Evolutionary conservation across 2,797 vertebrate genomes (phyloP).

Genomic region (Epinephelus awoara): DNA sequence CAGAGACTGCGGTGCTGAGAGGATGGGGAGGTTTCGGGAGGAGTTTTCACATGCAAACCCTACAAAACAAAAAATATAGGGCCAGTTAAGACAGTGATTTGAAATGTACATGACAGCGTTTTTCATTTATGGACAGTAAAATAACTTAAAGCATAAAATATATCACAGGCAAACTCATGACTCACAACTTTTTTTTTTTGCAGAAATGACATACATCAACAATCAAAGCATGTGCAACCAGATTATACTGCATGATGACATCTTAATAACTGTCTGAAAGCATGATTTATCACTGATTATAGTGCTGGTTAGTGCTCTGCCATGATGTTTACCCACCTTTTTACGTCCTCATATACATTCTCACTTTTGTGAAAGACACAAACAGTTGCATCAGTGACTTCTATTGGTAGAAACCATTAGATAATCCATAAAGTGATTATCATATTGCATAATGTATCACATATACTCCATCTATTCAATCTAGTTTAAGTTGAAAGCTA

Average conservation of each 20-base stretch:
- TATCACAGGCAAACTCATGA: not conserved
- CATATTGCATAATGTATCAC: not conserved
- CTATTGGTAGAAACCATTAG: no score
- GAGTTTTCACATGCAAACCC: not conserved
- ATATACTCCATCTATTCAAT: not conserved
- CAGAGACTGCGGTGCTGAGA: not conserved
- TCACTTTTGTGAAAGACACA: no score
- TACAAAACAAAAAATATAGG: not conserved
- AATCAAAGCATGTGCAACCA: not conserved
- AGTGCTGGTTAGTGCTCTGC: not conserved
- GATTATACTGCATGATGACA: not conserved
- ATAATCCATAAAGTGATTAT: not conserved
- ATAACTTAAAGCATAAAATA: not conserved
- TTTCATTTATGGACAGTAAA: not conserved
- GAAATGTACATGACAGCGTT: not conserved
- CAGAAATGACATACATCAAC: not conserved
- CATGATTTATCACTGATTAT: not conserved
- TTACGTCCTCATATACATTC: not conserved
- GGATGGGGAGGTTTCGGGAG: not conserved
- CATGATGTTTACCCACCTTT: not conserved
- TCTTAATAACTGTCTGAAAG: not conserved
- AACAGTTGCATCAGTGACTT: no score
- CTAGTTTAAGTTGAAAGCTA: not conserved
- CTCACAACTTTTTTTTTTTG: not conserved
- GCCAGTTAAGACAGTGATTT: not conserved